Evolutionary conservation across 2,888 invertebrate genomes (phyloP).

Genomic region (Ochropacha duplaris): DNA sequence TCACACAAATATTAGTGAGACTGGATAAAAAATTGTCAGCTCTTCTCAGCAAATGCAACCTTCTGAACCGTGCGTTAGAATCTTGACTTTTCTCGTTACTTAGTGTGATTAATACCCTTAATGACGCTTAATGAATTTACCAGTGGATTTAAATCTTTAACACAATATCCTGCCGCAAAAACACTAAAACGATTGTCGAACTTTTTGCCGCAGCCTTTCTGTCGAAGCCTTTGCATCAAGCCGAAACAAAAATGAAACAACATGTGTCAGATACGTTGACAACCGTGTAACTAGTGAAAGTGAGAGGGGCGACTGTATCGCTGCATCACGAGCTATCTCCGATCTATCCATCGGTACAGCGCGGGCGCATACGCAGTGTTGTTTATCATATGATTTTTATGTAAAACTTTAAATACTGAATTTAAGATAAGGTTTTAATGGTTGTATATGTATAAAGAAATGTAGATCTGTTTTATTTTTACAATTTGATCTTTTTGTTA

Average conservation of each 20-base stretch:
- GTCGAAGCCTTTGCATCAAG: not conserved
- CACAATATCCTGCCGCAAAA: constrained; percentile 15
- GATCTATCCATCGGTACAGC: not conserved
- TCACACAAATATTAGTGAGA: too few relatives aligned
- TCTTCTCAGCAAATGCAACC: too few relatives aligned
- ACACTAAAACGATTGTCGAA: not conserved
- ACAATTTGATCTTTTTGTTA: too few relatives aligned
- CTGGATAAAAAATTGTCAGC: too few relatives aligned
- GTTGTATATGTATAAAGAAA: too few relatives aligned
- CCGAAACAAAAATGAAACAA: constrained; percentile 9
- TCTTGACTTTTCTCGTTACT: too few relatives aligned
- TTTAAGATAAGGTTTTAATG: too few relatives aligned
- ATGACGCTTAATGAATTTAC: too few relatives aligned
- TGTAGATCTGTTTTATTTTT: too few relatives aligned
- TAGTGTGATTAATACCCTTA: too few relatives aligned
- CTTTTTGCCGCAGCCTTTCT: not conserved
- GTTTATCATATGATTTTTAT: not conserved
- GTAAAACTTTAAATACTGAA: not conserved
- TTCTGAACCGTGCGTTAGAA: too few relatives aligned
- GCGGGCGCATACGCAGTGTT: not conserved
- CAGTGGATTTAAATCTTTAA: constrained; percentile 13
- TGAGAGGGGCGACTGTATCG: constrained; percentile 15
- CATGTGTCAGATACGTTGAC: constrained; percentile 18
- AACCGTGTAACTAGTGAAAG: constrained; percentile 29
- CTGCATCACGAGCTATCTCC: not conserved